These are phyloP conservation scores for Pangasianodon hypophthalmus DNA, from an alignment of 2,113 vertebrate species.

Conservation along the genomic window DNA sequence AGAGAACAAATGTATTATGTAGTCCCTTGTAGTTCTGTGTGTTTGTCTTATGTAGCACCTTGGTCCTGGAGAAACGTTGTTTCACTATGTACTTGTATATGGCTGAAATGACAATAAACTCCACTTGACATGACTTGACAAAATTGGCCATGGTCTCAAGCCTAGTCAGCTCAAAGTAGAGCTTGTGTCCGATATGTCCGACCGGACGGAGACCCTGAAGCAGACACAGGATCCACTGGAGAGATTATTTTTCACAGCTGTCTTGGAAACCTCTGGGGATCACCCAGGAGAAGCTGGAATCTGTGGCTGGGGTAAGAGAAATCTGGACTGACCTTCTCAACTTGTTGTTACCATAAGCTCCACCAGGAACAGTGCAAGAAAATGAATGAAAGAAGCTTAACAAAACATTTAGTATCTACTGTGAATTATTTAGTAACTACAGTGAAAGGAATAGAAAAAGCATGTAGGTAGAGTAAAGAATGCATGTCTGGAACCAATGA, in stretches of 20 bases:
- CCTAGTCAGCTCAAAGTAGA: neutral
- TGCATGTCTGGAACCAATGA: neutral
- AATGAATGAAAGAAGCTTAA: neutral
- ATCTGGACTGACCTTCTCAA: neutral
- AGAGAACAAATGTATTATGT: too few species aligned
- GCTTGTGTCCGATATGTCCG: neutral
- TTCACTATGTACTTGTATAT: too few species aligned
- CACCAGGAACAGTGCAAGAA: neutral
- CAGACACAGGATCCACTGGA: neutral
- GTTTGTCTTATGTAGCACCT: too few species aligned
- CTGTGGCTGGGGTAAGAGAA: neutral
- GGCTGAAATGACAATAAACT: too few species aligned
- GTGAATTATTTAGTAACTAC: neutral
- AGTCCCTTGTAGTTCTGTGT: too few species aligned
- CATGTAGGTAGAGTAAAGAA: neutral
- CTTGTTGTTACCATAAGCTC: neutral
- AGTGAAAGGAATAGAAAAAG: neutral
- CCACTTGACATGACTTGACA: too few species aligned
- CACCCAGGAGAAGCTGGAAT: neutral
- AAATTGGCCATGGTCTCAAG: neutral
- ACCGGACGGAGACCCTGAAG: neutral
- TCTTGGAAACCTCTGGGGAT: neutral
- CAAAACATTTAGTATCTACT: neutral
- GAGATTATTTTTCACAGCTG: neutral
- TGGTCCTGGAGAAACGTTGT: too few species aligned